Conservation (phyloP, 2,888 invertebrate genomes). For the Leptarthrus brevirostris region DNA sequence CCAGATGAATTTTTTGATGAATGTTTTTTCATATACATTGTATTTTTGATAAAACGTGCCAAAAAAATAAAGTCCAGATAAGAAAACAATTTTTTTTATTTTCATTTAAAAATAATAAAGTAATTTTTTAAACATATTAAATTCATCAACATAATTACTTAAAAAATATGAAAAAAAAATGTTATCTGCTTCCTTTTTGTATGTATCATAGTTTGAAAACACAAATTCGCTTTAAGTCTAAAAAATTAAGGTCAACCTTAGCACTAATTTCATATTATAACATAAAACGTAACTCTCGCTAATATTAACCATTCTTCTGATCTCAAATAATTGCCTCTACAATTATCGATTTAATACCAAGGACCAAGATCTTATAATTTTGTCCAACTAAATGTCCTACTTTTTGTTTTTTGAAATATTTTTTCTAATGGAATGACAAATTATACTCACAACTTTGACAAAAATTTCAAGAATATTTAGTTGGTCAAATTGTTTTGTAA, state of each 20-base stretch:
- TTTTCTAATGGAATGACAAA: slow-evolving; percentile 26
- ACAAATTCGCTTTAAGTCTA: slow-evolving; percentile 19
- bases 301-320: no score
- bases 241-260: slow-evolving; percentile 28
- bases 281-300: no score
- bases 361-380: background rate
- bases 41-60: slow-evolving; percentile 10
- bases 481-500: background rate
- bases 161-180: slow-evolving; percentile 29
- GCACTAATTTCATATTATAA: slow-evolving; percentile 20
- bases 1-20: slow-evolving; percentile 38
- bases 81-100: slow-evolving; percentile 48
- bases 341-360: slow-evolving; percentile 14
- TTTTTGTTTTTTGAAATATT: background rate
- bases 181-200: slow-evolving; percentile 18
- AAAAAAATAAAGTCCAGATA: slow-evolving; percentile 46
- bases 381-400: background rate
- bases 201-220: slow-evolving; percentile 8
- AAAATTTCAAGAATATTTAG: background rate
- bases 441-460: background rate
- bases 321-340: no score
- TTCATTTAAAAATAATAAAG: slow-evolving; percentile 42
- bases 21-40: slow-evolving; percentile 34
- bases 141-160: slow-evolving; percentile 52
- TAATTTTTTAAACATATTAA: slow-evolving; percentile 51